phyloP scores from a whole-genome alignment of 2,888 invertebrate species.

The Nemapogon koenigi region DNA sequence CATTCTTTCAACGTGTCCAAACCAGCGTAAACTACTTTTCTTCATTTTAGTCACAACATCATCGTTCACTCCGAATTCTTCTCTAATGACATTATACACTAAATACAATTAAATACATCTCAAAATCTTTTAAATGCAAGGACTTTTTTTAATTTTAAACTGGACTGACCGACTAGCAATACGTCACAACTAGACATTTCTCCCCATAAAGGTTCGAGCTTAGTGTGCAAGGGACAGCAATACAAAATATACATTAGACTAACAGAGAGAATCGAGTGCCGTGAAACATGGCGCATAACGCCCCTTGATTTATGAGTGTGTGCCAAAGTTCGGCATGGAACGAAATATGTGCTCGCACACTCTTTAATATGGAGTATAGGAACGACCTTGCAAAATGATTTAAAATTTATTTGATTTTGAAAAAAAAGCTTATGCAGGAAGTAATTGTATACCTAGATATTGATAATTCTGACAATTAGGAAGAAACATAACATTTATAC shows the following conservation, averaged over 20 bases:
- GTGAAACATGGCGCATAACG: slow-evolving; percentile 67
- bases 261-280: slow-evolving; percentile 45
- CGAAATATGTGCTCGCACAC: slow-evolving; percentile 47
- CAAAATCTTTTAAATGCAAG: neutral
- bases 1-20: too few relatives aligned
- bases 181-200: slow-evolving; percentile 62
- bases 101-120: too few relatives aligned
- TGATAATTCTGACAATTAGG: too few relatives aligned
- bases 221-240: slow-evolving; percentile 36
- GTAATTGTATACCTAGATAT: too few relatives aligned
- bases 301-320: slow-evolving; percentile 64
- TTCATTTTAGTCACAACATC: too few relatives aligned
- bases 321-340: slow-evolving; percentile 53
- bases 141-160: slow-evolving; percentile 16
- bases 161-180: slow-evolving; percentile 56
- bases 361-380: slow-evolving; percentile 12
- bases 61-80: too few relatives aligned
- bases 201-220: slow-evolving; percentile 45
- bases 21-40: too few relatives aligned
- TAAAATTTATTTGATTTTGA: too few relatives aligned
- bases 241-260: slow-evolving; percentile 35
- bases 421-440: too few relatives aligned
- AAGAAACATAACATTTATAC: too few relatives aligned
- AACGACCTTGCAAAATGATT: slow-evolving; percentile 1
- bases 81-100: too few relatives aligned